Percentiles rank a stretch among this genome's conserved stretches.
Evolutionary conservation across 2,888 invertebrate genomes (phyloP).

Genomic region (Coelopa pilipes): DNA sequence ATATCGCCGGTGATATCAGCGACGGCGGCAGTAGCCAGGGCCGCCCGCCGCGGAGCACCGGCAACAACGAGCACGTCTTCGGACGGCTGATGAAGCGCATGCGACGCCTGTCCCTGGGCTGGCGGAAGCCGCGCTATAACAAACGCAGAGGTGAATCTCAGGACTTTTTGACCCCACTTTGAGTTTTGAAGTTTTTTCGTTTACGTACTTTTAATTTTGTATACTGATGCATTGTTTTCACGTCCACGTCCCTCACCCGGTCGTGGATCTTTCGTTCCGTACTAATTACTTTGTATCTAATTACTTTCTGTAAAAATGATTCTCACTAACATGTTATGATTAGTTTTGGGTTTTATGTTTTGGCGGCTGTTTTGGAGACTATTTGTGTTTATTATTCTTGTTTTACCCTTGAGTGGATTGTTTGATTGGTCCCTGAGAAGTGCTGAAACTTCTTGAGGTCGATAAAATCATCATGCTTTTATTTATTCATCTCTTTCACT

Average conservation of each 20-base stretch:
- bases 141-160: slow-evolving; percentile 66
- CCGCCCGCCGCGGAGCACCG: slow-evolving; percentile 53
- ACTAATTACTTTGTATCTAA: not conserved
- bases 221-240: slow-evolving; percentile 2
- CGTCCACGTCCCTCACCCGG: too few relatives aligned
- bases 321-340: not conserved
- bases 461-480: slow-evolving; percentile 13
- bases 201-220: not conserved
- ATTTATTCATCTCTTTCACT: not conserved
- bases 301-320: not conserved
- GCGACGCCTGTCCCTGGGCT: slow-evolving; percentile 64
- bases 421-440: not conserved
- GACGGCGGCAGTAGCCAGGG: slow-evolving; percentile 58
- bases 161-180: slow-evolving; percentile 21
- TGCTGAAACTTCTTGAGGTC: too few relatives aligned
- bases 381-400: not conserved
- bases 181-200: slow-evolving; percentile 31
- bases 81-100: slow-evolving; percentile 63
- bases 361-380: too few relatives aligned
- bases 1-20: slow-evolving; percentile 59
- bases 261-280: not conserved
- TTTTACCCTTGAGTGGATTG: not conserved
- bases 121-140: slow-evolving; percentile 65
- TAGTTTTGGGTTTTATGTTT: not conserved
- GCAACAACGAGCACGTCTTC: slow-evolving; percentile 60